These are phyloP conservation scores for Orthosia cruda DNA, from an alignment of 2,888 invertebrate genomes.

Conservation along the genomic window DNA sequence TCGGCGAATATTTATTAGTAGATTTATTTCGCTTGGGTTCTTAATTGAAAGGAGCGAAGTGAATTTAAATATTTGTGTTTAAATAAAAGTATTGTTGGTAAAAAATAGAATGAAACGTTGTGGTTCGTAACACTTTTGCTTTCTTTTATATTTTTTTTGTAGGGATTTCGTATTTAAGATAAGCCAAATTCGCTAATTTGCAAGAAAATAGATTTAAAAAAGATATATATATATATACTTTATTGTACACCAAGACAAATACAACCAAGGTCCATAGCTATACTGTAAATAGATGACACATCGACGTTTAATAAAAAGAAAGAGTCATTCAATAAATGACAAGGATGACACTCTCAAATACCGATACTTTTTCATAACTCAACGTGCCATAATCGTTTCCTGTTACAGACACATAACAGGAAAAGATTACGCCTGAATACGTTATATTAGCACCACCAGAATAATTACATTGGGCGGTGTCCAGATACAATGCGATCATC, in stretches of 20 bases:
- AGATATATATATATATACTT: too few species aligned
- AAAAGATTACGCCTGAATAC: too few species aligned
- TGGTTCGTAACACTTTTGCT: not conserved
- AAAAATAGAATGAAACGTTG: too few species aligned
- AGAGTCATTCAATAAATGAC: not conserved
- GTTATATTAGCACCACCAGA: too few species aligned
- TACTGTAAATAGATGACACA: not conserved
- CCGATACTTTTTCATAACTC: not conserved
- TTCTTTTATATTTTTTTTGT: not conserved
- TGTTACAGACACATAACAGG: too few species aligned
- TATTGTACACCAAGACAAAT: too few species aligned
- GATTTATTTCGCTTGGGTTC: conserved; percentile 38
- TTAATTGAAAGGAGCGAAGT: conserved; percentile 18
- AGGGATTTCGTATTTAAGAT: not conserved
- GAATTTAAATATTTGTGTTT: conserved; percentile 1
- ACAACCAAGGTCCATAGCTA: too few species aligned
- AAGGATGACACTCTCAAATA: not conserved
- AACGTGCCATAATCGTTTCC: not conserved
- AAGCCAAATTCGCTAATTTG: too few species aligned
- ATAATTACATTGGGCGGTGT: too few species aligned
- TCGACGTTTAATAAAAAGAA: not conserved
- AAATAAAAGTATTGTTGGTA: conserved; percentile 3
- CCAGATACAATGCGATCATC: too few species aligned
- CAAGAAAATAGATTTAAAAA: too few species aligned
- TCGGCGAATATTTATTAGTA: conserved; percentile 52